Evolutionary conservation across 2,113 vertebrate species (phyloP).

Genomic region (Hypanus sabinus): DNA sequence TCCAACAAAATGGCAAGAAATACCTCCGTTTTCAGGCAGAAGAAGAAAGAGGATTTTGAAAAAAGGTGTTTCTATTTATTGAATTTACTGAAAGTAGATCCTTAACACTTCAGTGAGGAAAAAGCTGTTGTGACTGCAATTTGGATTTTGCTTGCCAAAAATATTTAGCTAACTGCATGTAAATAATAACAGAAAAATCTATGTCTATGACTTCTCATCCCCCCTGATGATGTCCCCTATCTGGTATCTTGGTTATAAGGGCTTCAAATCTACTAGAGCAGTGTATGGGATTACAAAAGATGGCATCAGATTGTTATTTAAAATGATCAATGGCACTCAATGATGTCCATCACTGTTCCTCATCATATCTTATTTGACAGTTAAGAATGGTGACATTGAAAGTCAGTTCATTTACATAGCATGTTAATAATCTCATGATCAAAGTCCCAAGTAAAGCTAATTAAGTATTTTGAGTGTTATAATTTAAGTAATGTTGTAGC

Average conservation of each 20-base stretch:
- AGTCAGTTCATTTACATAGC: too few species aligned
- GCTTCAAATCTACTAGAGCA: neutral
- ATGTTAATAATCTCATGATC: too few species aligned
- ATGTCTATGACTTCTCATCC: neutral
- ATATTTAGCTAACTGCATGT: neutral
- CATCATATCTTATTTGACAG: neutral
- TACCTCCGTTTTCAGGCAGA: neutral
- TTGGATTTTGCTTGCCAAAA: neutral
- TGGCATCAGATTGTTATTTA: neutral
- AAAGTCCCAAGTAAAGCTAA: too few species aligned
- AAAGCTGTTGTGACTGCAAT: neutral
- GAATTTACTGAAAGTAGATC: neutral
- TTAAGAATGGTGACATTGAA: too few species aligned
- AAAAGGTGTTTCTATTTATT: neutral
- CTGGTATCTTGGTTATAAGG: neutral
- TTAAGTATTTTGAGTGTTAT: too few species aligned
- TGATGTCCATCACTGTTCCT: neutral
- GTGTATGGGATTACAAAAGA: neutral
- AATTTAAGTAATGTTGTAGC: too few species aligned
- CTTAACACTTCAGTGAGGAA: neutral
- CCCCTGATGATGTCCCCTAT: neutral
- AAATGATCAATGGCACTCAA: neutral
- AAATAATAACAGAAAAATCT: neutral
- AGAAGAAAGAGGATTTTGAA: neutral
- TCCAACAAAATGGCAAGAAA: neutral